Base-by-base conservation (phyloP, 2,888 invertebrate species). In the Apamea anceps region DNA sequence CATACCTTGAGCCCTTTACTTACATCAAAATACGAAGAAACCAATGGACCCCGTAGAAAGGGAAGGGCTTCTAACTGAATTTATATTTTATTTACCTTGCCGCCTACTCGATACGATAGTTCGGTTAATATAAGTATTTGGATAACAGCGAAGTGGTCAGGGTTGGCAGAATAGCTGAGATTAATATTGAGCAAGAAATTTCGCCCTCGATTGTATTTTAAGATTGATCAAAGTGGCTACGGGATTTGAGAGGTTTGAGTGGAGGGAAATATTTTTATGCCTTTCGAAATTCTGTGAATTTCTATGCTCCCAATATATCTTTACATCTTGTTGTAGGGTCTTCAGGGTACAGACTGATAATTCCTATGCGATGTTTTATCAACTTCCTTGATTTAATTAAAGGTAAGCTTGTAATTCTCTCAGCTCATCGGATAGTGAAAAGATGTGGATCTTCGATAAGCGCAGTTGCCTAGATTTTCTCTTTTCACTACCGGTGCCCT, bases 1-100 rank as follows among this genome's bases (percentile, higher is more conserved):
- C 68, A 68, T 68, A 67, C 45, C 45, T 54, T 45, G 72, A 77
- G 63, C 62, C 76, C n/a, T 71, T 73, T 63, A 57, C 67, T 83
- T 75, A 80, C 54, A 80, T 75, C 76, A 77, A 80, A 87, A 87
- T 77, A 75, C 63, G 45, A 66, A 42, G 71, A 87, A 60, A 81
- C 79, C 80, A 80, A 77, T 79, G 72, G 67, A 82, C 71, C 74
- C 63, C 74, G 45, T 77, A 74, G 75, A 80, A 85, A 79, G 68
- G 65, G 67, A 77, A 85, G 72, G 86, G 70, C 57, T 80, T 81
- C 81, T 79, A 82, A 85, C 79, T 78, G 87, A 86, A 89, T 89
- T 87, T 86, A 85, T 87, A 90, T 89, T 86, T 90, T 85, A 89
- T 85, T 86, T 89, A 81, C 82, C 85, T 90, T 79, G 63, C 82